A percentile compares a stretch with the other conserved stretches of the same genome.
phyloP scores from a whole-genome alignment of 2,113 vertebrate species.

The Odocoileus hemionus region DNA sequence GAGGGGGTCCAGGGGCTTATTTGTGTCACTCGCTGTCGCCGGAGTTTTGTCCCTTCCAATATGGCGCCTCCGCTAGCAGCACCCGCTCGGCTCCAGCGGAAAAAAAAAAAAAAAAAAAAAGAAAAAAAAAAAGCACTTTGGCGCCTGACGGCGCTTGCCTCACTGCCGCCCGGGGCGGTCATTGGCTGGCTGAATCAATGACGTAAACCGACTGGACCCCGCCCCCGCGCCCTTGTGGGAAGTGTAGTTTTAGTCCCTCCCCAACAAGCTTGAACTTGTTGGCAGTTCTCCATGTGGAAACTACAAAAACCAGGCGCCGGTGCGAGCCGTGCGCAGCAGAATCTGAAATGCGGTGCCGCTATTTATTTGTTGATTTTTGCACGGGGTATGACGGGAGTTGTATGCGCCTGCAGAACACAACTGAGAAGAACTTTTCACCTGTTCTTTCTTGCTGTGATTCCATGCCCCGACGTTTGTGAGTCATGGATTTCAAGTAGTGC shows the following conservation, averaged over 20 bases:
- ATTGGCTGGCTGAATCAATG: constrained; percentile 76
- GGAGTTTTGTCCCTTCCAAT: constrained; percentile 89
- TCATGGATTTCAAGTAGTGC: neutral
- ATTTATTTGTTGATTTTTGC: constrained; percentile 69
- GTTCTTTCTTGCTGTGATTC: neutral
- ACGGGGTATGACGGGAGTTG: constrained; percentile 50
- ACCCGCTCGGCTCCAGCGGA: constrained; percentile 81
- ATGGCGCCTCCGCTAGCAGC: constrained; percentile 93
- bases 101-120: constrained; percentile 69
- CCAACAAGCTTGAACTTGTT: rapidly evolving
- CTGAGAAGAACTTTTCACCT: constrained; percentile 69
- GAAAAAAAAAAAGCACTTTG: constrained; percentile 80
- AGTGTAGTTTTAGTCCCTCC: constrained; percentile 76
- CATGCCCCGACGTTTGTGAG: neutral
- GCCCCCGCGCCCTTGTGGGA: constrained; percentile 73
- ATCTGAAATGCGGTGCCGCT: constrained; percentile 55
- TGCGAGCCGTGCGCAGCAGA: neutral
- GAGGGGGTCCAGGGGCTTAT: constrained; percentile 78
- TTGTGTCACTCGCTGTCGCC: constrained; percentile 80
- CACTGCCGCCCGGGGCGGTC: constrained; percentile 56
- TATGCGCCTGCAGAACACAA: constrained; percentile 37
- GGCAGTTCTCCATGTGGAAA: neutral
- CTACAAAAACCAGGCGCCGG: constrained; percentile 50
- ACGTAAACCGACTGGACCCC: constrained; percentile 25
- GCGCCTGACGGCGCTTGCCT: constrained; percentile 80